Conservation (phyloP, 2,888 invertebrate species). For the Rhagonycha lutea region DNA sequence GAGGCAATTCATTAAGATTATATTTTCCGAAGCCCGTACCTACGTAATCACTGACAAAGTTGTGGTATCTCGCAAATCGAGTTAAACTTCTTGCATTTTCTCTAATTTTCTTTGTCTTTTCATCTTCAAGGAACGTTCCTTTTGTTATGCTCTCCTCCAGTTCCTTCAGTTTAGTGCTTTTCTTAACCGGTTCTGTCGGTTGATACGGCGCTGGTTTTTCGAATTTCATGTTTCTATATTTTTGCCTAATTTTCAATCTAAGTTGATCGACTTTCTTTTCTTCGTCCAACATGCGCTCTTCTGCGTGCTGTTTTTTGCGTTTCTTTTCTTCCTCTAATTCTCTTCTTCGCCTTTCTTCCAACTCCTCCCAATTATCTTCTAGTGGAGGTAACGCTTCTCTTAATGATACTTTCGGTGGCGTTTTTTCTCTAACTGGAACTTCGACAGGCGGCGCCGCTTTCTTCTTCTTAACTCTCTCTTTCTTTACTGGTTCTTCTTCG, state of each 20-base stretch:
- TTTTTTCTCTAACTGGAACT: conserved; percentile 25
- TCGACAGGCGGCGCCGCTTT: conserved; percentile 30
- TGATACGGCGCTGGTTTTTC: conserved; percentile 47
- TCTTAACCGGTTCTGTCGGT: conserved; percentile 49
- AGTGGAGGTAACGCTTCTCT: conserved; percentile 36
- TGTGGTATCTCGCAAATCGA: background rate
- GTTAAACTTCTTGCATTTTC: conserved; percentile 44
- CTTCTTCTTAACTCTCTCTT: conserved; percentile 46
- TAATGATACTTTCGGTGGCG: conserved; percentile 39
- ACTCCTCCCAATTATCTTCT: conserved; percentile 45
- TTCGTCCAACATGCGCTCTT: conserved; percentile 47
- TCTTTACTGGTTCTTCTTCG: conserved; percentile 43
- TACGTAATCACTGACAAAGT: conserved; percentile 15
- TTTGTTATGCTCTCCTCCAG: conserved; percentile 49
- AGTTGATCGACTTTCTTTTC: conserved; percentile 48
- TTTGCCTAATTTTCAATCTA: conserved; percentile 48
- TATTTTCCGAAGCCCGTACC: conserved; percentile 23
- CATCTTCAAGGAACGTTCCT: conserved; percentile 53
- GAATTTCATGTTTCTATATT: conserved; percentile 47
- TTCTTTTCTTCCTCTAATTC: conserved; percentile 51
- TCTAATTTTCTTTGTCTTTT: conserved; percentile 49
- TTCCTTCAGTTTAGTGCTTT: conserved; percentile 50
- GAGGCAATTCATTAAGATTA: conserved; percentile 17
- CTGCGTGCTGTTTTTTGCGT: conserved; percentile 45
- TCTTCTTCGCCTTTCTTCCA: conserved; percentile 31